Percentiles rank a stretch among this genome's conserved stretches.
Evolutionary conservation across 1,140 invertebrate genomes (phyloP).

Genomic region (Monomorium pharaonis): DNA sequence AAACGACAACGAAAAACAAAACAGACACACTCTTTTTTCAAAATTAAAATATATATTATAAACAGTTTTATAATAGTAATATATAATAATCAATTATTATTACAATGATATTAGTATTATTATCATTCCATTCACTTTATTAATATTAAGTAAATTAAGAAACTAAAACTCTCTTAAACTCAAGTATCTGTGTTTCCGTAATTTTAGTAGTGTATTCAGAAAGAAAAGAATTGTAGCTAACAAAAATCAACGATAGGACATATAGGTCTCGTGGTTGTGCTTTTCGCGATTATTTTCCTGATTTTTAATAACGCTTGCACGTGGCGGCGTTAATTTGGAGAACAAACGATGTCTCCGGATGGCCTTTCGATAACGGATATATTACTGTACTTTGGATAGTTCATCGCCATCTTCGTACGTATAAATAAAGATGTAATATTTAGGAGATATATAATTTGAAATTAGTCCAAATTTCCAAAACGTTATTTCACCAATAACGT

Average conservation of each 20-base stretch:
- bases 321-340: constrained; percentile 15
- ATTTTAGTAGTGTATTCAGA: constrained; percentile 32
- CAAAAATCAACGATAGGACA: constrained; percentile 63
- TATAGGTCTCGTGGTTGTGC: constrained; percentile 64
- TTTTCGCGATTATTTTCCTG: constrained; percentile 49
- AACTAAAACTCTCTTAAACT: constrained; percentile 77
- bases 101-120: constrained; percentile 84
- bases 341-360: constrained; percentile 16
- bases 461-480: background rate
- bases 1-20: constrained; percentile 76
- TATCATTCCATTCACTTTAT: constrained; percentile 80
- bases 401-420: constrained; percentile 36
- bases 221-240: constrained; percentile 48
- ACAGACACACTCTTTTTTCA: constrained; percentile 77
- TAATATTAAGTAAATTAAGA: constrained; percentile 84
- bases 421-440: background rate
- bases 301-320: constrained; percentile 37
- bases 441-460: background rate
- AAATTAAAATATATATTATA: constrained; percentile 86
- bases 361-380: constrained; percentile 4
- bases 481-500: background rate
- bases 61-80: constrained; percentile 84
- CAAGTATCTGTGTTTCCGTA: constrained; percentile 63
- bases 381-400: background rate
- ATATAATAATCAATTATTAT: constrained; percentile 82